These are phyloP conservation scores for Notamacropus eugenii DNA, from an alignment of 2,797 vertebrate genomes.

Conservation along the genomic window DNA sequence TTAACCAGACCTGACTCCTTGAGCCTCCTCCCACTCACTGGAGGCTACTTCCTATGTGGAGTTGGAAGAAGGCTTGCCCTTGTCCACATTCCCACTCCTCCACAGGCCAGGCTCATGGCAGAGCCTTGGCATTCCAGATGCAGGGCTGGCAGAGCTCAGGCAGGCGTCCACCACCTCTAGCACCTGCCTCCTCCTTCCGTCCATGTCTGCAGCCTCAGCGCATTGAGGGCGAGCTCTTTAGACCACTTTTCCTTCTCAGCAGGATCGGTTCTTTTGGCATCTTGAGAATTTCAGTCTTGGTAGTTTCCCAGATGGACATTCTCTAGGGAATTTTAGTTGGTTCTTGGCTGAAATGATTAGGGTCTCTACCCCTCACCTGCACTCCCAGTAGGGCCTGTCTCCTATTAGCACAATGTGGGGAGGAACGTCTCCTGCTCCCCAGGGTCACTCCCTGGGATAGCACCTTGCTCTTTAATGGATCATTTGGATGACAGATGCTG, in stretches of 20 bases:
- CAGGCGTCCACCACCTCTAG: no score
- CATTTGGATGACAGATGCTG: no score
- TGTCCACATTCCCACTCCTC: background rate
- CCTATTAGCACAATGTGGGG: background rate
- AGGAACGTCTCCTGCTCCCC: background rate
- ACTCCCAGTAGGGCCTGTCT: background rate
- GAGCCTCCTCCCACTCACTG: no score
- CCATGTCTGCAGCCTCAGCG: no score
- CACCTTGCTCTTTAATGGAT: no score
- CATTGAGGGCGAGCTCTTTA: background rate
- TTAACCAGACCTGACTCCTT: background rate
- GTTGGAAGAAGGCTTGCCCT: no score
- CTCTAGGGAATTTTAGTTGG: background rate
- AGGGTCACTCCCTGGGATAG: background rate
- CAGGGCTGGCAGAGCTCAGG: no score
- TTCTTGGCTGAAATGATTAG: background rate
- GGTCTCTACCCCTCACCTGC: background rate
- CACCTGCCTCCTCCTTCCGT: no score
- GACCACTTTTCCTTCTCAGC: background rate
- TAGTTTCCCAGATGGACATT: background rate
- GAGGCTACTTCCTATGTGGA: no score
- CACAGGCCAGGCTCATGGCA: background rate
- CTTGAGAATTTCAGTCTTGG: no score
- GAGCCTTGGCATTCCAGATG: no score
- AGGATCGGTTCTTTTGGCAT: background rate